Conservation (phyloP, 2,888 invertebrate species). For the Anticlea derivata region DNA sequence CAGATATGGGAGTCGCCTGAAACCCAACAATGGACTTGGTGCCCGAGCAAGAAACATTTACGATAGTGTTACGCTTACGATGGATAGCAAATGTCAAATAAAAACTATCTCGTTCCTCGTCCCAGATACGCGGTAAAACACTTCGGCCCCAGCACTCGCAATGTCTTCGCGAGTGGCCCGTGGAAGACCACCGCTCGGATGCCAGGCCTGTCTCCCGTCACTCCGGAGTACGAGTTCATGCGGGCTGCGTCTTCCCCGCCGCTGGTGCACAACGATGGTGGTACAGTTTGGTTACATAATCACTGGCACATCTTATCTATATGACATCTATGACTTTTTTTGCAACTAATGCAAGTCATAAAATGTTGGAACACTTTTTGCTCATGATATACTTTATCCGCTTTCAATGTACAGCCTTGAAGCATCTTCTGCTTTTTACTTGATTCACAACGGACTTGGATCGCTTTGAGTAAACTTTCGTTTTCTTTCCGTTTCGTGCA, state of each 20-base stretch:
- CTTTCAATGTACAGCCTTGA: too few relatives aligned
- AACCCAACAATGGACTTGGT: too few relatives aligned
- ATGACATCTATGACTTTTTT: conserved; percentile 5
- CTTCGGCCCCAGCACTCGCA: conserved; percentile 51
- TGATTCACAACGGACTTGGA: too few relatives aligned
- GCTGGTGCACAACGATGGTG: conserved; percentile 59
- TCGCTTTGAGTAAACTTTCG: not conserved
- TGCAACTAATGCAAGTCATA: too few relatives aligned
- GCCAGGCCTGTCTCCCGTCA: conserved; percentile 45
- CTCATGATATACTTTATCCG: too few relatives aligned
- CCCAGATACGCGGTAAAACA: conserved; percentile 67
- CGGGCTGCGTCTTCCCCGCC: conserved; percentile 59
- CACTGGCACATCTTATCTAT: conserved; percentile 53
- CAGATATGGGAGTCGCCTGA: too few relatives aligned
- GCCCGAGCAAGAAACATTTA: too few relatives aligned
- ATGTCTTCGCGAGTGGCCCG: conserved; percentile 47
- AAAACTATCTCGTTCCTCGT: not conserved
- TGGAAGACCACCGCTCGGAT: conserved; percentile 64
- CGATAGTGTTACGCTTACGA: too few relatives aligned
- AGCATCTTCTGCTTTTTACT: too few relatives aligned
- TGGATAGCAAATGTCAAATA: too few relatives aligned
- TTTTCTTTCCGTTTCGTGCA: conserved; percentile 43
- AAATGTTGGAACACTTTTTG: too few relatives aligned
- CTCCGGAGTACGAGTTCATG: conserved; percentile 65
- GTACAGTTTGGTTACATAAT: conserved; percentile 62